Evolutionary conservation across 2,888 invertebrate species (phyloP).

Genomic region (Sminthurinus aureus): DNA sequence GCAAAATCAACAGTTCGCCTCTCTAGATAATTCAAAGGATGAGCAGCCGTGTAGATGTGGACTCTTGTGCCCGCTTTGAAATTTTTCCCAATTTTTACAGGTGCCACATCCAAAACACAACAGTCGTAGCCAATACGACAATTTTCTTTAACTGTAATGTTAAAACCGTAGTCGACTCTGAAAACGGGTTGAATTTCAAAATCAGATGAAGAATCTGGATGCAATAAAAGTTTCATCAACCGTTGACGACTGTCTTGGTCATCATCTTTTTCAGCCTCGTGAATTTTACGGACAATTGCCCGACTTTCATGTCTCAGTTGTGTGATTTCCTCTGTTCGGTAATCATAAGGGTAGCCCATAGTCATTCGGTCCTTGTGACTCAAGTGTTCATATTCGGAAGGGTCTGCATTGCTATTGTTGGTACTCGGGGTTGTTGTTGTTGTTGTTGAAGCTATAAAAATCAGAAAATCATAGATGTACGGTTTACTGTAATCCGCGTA

Average conservation of each 20-base stretch:
- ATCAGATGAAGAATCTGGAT: constrained; percentile 30
- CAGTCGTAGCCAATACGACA: constrained; percentile 51
- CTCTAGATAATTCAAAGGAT: constrained; percentile 48
- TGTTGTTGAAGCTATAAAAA: too few species aligned
- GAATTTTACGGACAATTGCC: not conserved
- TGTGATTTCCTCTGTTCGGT: not conserved
- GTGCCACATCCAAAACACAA: constrained; percentile 40
- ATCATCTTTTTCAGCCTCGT: not conserved
- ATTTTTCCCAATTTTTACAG: constrained; percentile 44
- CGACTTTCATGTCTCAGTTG: constrained; percentile 10
- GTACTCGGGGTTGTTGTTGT: not conserved
- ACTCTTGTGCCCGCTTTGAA: constrained; percentile 52
- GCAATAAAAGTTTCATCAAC: constrained; percentile 27
- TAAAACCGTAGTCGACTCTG: constrained; percentile 49
- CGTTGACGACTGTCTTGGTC: constrained; percentile 8
- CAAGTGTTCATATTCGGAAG: constrained; percentile 50
- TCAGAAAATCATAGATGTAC: too few species aligned
- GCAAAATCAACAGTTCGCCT: constrained; percentile 3
- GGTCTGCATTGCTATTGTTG: constrained; percentile 25
- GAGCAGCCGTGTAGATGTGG: constrained; percentile 55
- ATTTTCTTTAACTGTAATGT: constrained; percentile 50
- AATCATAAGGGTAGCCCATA: constrained; percentile 34
- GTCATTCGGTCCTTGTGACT: constrained; percentile 51
- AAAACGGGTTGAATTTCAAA: constrained; percentile 33
- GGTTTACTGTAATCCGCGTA: too few species aligned